Base-by-base conservation (phyloP, 2,113 vertebrate species). In the Catharus minimus region DNA sequence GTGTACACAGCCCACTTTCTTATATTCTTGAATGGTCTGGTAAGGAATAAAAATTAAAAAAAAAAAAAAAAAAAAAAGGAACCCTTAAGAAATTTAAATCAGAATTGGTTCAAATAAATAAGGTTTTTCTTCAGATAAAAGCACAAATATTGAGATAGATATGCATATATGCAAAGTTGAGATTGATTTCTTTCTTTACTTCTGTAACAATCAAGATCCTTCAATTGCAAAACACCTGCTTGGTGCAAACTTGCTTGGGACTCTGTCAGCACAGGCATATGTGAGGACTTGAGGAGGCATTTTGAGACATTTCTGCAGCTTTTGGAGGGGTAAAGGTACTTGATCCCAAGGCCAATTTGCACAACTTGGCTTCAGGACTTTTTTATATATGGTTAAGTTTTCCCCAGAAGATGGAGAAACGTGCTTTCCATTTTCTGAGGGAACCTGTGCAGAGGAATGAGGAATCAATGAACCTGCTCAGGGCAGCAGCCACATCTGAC, bases 381-480 rank as follows among this genome's bases (percentile, higher is more conserved):
- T 28, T 77, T 16, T 36, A 23, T 27, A 2, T 22, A 18, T 55
- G 28, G 30, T 11, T 4, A 2, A 44, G 1, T 56, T 64, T 68
- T 46, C 55, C 39, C 17, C 3, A 7, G 66, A 17, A 68, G 38
- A 44, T 13, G 22, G 20, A 78, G 38, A 36, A 89, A 61, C 2
- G 5, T 11, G 38, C 36, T 61, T 82, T 68, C 30, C 11, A 5
- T 74, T 88, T 74, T 77, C 28, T 66, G 26, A 32, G 64, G 28
- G 36, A 62, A n/a, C 1, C 16, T 52, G 7, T 20, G 24, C 47
- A 44, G n/a, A 52, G n/a, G n/a, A 81, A 55, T 17, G 39, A 27
- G n/a, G 19, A 78, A 36, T 28, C 28, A 17, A 15, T 38, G 38
- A 2, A 21, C 9, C 0, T 4, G 33, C 0, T 0, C 3, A 33